A percentile compares a stretch with the other conserved stretches of the same genome.
Evolutionary conservation across 2,113 vertebrate genomes (phyloP).

Genomic region (Phoxinus phoxinus): DNA sequence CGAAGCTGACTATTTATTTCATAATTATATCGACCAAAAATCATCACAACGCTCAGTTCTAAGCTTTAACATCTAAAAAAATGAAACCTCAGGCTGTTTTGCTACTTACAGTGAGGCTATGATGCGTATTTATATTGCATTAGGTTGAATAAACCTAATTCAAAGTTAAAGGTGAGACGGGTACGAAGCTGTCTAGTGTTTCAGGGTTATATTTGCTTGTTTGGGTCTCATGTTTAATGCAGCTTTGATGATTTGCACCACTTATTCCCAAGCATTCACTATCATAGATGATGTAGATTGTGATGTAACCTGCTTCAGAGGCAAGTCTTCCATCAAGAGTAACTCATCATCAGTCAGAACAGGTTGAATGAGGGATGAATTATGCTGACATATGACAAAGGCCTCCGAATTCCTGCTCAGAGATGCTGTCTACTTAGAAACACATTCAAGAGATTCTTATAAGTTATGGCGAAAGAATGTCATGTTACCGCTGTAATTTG

Average conservation of each 20-base stretch:
- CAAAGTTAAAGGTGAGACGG: not conserved
- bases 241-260: not conserved
- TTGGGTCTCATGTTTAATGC: not conserved
- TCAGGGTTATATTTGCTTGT: not conserved
- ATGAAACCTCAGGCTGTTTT: conserved; percentile 21
- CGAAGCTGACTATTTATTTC: conserved; percentile 9
- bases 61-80: not conserved
- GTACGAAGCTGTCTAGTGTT: not conserved
- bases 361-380: not conserved
- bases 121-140: not conserved
- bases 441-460: not conserved
- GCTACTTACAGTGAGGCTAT: conserved; percentile 1
- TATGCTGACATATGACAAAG: not conserved
- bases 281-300: too few relatives aligned
- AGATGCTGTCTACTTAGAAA: not conserved
- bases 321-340: not conserved
- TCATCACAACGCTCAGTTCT: not conserved
- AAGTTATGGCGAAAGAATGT: not conserved
- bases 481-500: not conserved
- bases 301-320: not conserved
- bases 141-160: not conserved
- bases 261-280: not conserved
- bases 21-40: not conserved
- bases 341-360: not conserved
- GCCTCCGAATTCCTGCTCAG: not conserved